Conservation (phyloP, 1,140 invertebrate species). For the Micrasema minimum region DNA sequence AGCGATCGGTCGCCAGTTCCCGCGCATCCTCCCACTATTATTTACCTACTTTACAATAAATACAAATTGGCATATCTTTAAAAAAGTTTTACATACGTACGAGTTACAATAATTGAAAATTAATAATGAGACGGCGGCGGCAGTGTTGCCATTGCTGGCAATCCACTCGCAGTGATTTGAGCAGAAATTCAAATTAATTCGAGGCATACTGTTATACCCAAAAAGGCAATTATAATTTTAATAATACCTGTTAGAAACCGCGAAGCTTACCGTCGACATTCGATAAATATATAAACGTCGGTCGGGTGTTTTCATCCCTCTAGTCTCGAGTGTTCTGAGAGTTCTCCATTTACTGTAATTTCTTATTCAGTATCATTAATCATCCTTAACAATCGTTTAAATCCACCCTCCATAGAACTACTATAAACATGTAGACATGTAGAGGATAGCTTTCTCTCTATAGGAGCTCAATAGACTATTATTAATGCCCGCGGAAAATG, state of each 20-base stretch:
- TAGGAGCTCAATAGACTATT: slow-evolving; percentile 16
- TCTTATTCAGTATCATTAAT: slow-evolving; percentile 25
- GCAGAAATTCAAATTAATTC: too few relatives aligned
- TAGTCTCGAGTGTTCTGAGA: background rate
- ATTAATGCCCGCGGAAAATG: background rate
- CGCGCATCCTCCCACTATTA: too few relatives aligned
- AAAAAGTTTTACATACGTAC: too few relatives aligned
- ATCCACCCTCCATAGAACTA: too few relatives aligned
- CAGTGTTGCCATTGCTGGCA: too few relatives aligned
- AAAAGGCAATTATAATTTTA: background rate
- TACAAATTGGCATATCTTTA: too few relatives aligned
- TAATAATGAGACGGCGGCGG: too few relatives aligned
- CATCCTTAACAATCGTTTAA: slow-evolving; percentile 16
- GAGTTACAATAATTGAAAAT: too few relatives aligned
- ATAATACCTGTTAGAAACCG: background rate
- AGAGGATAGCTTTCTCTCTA: slow-evolving; percentile 4
- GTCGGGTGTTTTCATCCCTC: background rate
- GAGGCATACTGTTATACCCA: too few relatives aligned
- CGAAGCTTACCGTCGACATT: slow-evolving; percentile 15
- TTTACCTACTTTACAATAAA: too few relatives aligned
- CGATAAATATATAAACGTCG: slow-evolving; percentile 3
- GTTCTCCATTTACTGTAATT: slow-evolving; percentile 10
- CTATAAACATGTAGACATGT: background rate
- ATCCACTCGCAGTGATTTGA: too few relatives aligned
- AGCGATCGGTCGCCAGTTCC: too few relatives aligned